A percentile compares a stretch with the other conserved stretches of the same genome.
Evolutionary conservation across 1,140 invertebrate species (phyloP).

Genomic region (Saxidomus purpurata): DNA sequence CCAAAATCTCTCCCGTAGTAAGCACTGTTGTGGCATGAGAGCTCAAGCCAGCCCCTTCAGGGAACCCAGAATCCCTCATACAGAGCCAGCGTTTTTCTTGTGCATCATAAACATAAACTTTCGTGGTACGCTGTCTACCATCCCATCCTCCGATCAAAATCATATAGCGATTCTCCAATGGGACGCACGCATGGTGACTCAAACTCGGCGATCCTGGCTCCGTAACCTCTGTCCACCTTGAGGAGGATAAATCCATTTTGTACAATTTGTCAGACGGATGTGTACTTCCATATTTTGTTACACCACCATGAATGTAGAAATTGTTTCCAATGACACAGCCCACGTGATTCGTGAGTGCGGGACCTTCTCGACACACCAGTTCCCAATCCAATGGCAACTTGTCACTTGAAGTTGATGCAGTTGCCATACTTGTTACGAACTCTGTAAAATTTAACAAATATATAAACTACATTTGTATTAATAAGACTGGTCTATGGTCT

Average conservation of each 20-base stretch:
- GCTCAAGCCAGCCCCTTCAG: conserved; percentile 82
- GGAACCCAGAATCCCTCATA: conserved; percentile 76
- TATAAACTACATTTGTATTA: too few species aligned
- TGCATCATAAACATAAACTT: conserved; percentile 78
- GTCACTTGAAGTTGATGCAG: conserved; percentile 17
- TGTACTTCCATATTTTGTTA: conserved; percentile 71
- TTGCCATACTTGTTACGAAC: conserved; percentile 34
- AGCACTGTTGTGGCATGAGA: conserved; percentile 79
- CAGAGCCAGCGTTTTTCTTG: conserved; percentile 74
- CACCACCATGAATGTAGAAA: conserved; percentile 82
- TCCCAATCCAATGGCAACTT: conserved; percentile 72
- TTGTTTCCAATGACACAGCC: conserved; percentile 63
- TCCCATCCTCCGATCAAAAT: conserved; percentile 85
- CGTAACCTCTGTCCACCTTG: conserved; percentile 67
- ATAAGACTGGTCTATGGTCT: too few species aligned
- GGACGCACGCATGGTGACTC: conserved; percentile 82
- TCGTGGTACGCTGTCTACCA: conserved; percentile 73
- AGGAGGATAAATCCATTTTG: conserved; percentile 71
- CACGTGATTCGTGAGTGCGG: conserved; percentile 77
- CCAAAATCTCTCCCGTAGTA: conserved; percentile 74
- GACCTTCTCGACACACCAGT: conserved; percentile 74
- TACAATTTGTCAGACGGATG: conserved; percentile 78
- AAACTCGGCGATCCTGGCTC: conserved; percentile 75
- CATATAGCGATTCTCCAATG: conserved; percentile 78
- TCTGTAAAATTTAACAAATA: background rate